Conservation (phyloP, 2,888 invertebrate species). For the Selenia dentaria region DNA sequence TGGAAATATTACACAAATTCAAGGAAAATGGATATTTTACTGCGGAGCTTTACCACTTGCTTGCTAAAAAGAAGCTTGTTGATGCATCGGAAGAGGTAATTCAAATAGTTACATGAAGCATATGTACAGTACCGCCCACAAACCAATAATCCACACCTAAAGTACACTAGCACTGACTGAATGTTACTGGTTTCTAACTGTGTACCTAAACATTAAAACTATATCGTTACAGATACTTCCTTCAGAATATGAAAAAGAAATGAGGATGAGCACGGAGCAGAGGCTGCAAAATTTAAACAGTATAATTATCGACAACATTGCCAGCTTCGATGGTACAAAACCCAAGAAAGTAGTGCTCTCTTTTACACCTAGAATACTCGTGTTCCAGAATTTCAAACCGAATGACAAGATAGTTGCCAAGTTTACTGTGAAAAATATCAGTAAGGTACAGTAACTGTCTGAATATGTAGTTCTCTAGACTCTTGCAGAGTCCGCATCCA, state of each 20-base stretch:
- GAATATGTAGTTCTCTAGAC: too few species aligned
- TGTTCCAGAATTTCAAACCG: slow-evolving; percentile 86
- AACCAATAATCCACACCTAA: too few species aligned
- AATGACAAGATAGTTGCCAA: slow-evolving; percentile 77
- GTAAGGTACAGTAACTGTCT: slow-evolving; percentile 64
- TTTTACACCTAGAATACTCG: slow-evolving; percentile 78
- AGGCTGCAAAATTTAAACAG: slow-evolving; percentile 59
- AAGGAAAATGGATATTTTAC: slow-evolving; percentile 77
- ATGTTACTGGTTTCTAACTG: too few species aligned
- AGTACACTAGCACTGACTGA: too few species aligned
- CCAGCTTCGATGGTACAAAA: slow-evolving; percentile 39
- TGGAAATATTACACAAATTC: slow-evolving; percentile 72
- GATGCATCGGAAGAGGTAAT: slow-evolving; percentile 57
- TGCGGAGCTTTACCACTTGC: slow-evolving; percentile 66
- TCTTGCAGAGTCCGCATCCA: too few species aligned
- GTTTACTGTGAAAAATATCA: slow-evolving; percentile 82
- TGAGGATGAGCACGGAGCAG: slow-evolving; percentile 62
- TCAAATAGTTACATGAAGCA: too few species aligned
- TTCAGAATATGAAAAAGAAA: slow-evolving; percentile 68
- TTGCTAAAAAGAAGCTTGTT: slow-evolving; percentile 61
- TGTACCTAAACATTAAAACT: too few species aligned
- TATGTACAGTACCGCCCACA: too few species aligned
- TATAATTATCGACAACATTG: slow-evolving; percentile 62
- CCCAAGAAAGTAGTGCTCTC: slow-evolving; percentile 51
- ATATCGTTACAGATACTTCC: slow-evolving; percentile 60